Evolutionary conservation across 2,113 vertebrate genomes (phyloP).

Genomic region (Isichthys henryi): DNA sequence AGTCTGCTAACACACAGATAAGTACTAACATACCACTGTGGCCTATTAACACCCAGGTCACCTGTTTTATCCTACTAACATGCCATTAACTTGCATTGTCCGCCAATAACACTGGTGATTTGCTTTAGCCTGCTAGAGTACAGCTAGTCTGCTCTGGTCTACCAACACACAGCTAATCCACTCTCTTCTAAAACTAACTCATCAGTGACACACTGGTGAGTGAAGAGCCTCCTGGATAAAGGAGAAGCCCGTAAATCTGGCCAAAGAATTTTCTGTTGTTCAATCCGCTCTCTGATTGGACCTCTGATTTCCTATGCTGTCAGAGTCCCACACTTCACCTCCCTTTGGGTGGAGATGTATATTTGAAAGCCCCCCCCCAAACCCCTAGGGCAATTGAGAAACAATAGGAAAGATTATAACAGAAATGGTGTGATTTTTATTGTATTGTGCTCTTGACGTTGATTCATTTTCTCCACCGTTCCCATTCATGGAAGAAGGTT

Average conservation of each 20-base stretch:
- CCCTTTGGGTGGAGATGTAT: not conserved
- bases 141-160: not conserved
- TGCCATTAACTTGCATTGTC: not conserved
- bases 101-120: not conserved
- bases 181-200: not conserved
- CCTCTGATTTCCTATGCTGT: no score
- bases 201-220: not conserved
- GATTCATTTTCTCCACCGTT: slow-evolving; percentile 27
- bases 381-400: not conserved
- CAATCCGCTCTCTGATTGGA: not conserved
- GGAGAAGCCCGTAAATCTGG: not conserved
- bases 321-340: not conserved
- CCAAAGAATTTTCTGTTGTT: not conserved
- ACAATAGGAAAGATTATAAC: slow-evolving; percentile 22
- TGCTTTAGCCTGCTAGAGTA: not conserved
- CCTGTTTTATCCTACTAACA: not conserved
- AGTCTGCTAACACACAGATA: not conserved
- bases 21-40: not conserved
- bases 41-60: not conserved
- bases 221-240: not conserved
- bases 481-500: slow-evolving; percentile 30
- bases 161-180: not conserved
- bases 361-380: not conserved
- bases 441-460: slow-evolving; percentile 24
- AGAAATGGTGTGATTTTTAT: slow-evolving; percentile 24